Conservation (phyloP, 2,888 invertebrate species). For the Epistrophe eligans region DNA sequence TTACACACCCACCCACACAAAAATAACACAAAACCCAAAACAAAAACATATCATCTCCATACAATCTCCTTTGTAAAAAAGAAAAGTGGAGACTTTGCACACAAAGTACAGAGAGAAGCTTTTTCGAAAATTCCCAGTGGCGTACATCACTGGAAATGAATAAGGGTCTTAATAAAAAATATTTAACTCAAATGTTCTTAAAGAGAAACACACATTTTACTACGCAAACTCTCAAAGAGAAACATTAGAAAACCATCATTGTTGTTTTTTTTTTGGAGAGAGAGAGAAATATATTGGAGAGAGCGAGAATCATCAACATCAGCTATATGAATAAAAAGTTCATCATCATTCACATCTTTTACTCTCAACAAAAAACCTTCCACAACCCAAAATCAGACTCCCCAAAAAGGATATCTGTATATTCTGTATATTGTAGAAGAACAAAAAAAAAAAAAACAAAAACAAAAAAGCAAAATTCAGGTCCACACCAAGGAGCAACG, state of each 20-base stretch:
- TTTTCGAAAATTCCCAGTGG: conserved; percentile 66
- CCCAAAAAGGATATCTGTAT: conserved; percentile 25
- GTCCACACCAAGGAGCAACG: conserved; percentile 41
- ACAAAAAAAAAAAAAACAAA: conserved; percentile 10
- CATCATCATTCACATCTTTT: conserved; percentile 54
- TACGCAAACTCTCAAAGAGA: conserved; percentile 67
- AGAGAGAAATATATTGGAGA: too few relatives aligned
- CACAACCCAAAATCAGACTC: conserved; percentile 33
- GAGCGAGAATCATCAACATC: conserved; percentile 26
- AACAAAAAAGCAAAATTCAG: conserved; percentile 23
- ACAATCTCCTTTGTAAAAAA: not conserved
- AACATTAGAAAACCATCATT: not conserved
- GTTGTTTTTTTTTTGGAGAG: not conserved
- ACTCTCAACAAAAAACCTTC: conserved; percentile 19
- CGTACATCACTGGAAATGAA: conserved; percentile 34
- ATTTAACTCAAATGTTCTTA: not conserved
- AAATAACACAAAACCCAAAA: not conserved
- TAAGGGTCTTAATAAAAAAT: not conserved
- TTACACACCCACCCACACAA: not conserved
- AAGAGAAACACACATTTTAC: conserved; percentile 38
- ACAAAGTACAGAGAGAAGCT: conserved; percentile 19
- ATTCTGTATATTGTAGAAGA: too few relatives aligned
- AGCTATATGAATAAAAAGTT: conserved; percentile 8
- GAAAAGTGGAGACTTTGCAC: conserved; percentile 21
- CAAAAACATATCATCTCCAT: conserved; percentile 37